Conservation (phyloP, 2,797 vertebrate species). For the Pseudocheirus occidentalis region DNA sequence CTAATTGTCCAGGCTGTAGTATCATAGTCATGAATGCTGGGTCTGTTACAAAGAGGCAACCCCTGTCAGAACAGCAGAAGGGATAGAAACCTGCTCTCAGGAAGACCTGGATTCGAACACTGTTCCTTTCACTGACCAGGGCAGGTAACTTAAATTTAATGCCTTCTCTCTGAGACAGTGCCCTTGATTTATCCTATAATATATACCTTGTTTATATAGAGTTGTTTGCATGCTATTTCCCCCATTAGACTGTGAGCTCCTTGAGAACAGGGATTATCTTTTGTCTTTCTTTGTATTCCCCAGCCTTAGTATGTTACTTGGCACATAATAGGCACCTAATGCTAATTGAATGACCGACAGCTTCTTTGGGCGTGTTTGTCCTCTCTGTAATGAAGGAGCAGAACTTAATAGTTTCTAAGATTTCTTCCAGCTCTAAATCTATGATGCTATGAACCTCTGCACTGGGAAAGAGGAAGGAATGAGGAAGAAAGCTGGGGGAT, state of each 20-base stretch:
- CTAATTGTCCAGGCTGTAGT: neutral
- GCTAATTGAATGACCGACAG: neutral
- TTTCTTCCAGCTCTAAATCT: neutral
- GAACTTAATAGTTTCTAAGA: neutral
- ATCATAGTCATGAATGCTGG: neutral
- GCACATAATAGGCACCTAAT: neutral
- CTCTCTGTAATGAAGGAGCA: neutral
- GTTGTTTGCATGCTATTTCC: neutral
- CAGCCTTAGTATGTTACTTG: neutral
- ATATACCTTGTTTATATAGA: neutral
- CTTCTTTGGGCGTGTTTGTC: neutral
- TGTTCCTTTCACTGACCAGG: neutral
- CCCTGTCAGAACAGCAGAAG: neutral
- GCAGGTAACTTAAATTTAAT: neutral
- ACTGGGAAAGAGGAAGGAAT: neutral
- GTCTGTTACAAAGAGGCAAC: neutral
- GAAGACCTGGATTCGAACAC: neutral
- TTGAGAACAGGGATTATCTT: neutral
- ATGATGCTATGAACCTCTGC: neutral
- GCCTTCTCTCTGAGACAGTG: neutral
- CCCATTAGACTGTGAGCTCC: neutral
- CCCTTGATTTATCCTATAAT: neutral
- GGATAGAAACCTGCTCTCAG: neutral
- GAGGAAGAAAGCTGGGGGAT: neutral
- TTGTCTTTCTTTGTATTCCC: neutral